These are phyloP conservation scores for Salvator merianae DNA, from an alignment of 2,113 vertebrate genomes.

Conservation along the genomic window DNA sequence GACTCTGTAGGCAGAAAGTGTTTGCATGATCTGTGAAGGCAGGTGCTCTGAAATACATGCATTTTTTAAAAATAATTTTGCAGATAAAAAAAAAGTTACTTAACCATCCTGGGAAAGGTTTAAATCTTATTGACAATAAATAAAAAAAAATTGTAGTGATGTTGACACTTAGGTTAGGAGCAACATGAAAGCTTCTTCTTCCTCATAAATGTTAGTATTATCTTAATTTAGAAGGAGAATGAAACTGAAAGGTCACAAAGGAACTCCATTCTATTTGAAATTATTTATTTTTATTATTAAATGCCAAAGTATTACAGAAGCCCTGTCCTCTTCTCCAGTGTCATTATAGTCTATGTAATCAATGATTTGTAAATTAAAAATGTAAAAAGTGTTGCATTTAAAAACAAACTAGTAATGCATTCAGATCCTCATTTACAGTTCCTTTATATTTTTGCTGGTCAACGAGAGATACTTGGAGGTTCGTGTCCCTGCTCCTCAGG, in stretches of 20 bases:
- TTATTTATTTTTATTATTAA: slow-evolving; percentile 39
- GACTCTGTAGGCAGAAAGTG: not conserved
- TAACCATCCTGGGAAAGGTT: slow-evolving; percentile 17
- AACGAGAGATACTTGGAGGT: slow-evolving; percentile 13
- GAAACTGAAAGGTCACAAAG: slow-evolving; percentile 20
- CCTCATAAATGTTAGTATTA: slow-evolving; percentile 5
- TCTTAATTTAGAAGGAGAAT: slow-evolving; percentile 46
- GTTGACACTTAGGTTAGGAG: not conserved
- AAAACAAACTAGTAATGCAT: slow-evolving; percentile 23
- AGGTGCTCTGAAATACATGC: not conserved
- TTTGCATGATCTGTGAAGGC: not conserved
- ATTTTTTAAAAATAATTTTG: too few relatives aligned
- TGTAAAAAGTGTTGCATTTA: slow-evolving; percentile 71
- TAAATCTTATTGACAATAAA: slow-evolving; percentile 23
- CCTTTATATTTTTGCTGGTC: slow-evolving; percentile 37
- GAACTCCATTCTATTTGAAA: slow-evolving; percentile 5
- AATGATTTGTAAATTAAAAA: slow-evolving; percentile 81
- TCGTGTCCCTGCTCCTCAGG: slow-evolving; percentile 38
- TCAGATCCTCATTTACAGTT: slow-evolving; percentile 43
- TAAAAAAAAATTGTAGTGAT: slow-evolving; percentile 30
- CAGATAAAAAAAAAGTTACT: not conserved
- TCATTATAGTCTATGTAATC: slow-evolving; percentile 71
- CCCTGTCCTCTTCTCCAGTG: slow-evolving; percentile 68
- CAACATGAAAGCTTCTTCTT: slow-evolving; percentile 22
- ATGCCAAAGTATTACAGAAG: slow-evolving; percentile 60